These are phyloP conservation scores for Cephalopterus ornatus DNA, from an alignment of 2,113 vertebrate species.

Conservation along the genomic window DNA sequence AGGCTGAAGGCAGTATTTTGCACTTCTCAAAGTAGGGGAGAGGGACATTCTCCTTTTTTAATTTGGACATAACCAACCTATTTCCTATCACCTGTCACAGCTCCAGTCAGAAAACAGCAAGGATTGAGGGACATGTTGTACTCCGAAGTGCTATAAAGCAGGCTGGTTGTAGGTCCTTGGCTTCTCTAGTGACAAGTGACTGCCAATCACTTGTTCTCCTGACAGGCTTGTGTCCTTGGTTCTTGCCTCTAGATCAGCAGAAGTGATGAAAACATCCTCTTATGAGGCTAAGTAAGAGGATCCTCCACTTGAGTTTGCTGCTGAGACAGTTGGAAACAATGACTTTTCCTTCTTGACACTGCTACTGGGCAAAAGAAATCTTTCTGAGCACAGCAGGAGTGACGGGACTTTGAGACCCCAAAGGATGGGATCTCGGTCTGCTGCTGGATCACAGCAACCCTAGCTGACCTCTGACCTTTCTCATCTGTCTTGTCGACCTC, in stretches of 20 bases:
- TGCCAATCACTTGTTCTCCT: background rate
- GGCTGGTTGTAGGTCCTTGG: background rate
- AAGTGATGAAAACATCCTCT: rapidly evolving
- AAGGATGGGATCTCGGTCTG: background rate
- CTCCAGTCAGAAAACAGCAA: background rate
- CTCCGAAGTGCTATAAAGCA: background rate
- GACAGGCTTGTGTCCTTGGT: background rate
- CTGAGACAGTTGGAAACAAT: background rate
- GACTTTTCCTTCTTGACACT: background rate
- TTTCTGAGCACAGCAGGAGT: rapidly evolving
- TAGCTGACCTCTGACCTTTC: background rate
- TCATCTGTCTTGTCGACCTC: background rate
- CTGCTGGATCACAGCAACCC: background rate
- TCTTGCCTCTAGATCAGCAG: background rate
- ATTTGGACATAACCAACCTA: background rate
- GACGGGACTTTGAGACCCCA: background rate
- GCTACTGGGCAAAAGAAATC: background rate
- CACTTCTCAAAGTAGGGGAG: background rate
- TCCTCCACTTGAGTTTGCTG: background rate
- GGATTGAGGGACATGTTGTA: background rate
- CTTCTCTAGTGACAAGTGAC: background rate
- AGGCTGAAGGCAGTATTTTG: background rate
- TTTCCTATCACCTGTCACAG: background rate
- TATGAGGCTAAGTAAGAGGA: background rate
- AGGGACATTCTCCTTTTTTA: background rate